Evolutionary conservation across 2,797 vertebrate species (phyloP).

Genomic region (Poeciliopsis paucimaculata): DNA sequence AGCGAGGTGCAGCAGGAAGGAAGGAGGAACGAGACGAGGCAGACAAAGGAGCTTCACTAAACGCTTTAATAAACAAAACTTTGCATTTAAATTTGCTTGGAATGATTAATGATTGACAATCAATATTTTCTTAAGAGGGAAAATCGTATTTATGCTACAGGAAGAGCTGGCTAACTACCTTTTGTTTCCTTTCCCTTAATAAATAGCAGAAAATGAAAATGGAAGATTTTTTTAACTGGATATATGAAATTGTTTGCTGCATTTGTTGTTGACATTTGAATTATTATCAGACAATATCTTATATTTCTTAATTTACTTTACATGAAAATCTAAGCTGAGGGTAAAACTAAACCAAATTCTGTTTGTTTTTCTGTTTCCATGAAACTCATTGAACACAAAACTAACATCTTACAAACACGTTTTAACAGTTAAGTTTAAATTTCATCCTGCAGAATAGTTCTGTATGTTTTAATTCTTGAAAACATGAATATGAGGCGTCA

Average conservation of each 20-base stretch:
- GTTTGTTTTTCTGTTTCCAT: background rate
- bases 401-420: background rate
- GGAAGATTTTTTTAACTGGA: background rate
- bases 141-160: background rate
- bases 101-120: background rate
- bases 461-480: background rate
- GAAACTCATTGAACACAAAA: background rate
- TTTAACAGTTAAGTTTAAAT: background rate
- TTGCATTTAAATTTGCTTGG: background rate
- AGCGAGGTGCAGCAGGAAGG: background rate
- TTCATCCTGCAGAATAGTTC: background rate
- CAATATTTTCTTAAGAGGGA: background rate
- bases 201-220: background rate
- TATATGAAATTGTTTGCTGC: background rate
- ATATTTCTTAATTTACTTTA: background rate
- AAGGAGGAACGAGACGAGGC: background rate
- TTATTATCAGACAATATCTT: background rate
- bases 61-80: background rate
- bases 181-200: background rate
- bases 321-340: background rate
- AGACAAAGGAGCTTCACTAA: background rate
- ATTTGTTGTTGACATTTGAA: background rate
- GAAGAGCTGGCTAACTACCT: no score
- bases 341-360: background rate
- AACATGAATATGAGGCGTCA: background rate